These are phyloP conservation scores for Eulemur coronatus DNA, from an alignment of 2,797 vertebrate species.

Conservation along the genomic window DNA sequence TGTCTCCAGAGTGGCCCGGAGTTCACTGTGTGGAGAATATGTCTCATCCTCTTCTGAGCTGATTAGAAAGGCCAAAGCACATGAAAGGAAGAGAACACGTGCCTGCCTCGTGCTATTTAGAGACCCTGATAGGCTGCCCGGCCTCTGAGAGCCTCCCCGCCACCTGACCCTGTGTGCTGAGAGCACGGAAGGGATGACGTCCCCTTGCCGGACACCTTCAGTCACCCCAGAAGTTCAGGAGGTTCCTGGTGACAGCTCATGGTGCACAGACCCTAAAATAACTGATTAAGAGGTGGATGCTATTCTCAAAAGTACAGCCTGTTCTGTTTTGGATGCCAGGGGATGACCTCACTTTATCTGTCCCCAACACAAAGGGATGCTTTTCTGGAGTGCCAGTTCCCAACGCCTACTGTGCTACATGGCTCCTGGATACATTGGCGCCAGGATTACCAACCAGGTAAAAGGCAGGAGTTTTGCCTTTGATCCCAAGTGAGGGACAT, in stretches of 20 bases:
- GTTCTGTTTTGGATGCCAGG: slow-evolving; percentile 55
- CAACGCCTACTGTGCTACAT: neutral
- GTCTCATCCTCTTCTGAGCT: neutral
- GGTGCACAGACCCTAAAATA: slow-evolving; percentile 69
- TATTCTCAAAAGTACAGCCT: slow-evolving; percentile 73
- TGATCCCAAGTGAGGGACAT: neutral
- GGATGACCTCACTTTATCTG: slow-evolving; percentile 22
- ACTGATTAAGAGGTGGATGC: slow-evolving; percentile 55
- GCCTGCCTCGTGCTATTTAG: slow-evolving; percentile 22
- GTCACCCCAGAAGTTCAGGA: slow-evolving; percentile 41
- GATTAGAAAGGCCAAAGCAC: slow-evolving; percentile 6
- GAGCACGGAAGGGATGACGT: neutral
- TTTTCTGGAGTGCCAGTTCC: neutral
- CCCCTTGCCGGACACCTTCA: slow-evolving; percentile 12
- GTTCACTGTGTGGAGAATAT: neutral
- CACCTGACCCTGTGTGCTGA: neutral
- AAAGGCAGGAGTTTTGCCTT: neutral
- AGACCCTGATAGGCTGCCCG: neutral
- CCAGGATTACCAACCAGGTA: neutral
- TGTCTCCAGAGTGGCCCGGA: neutral
- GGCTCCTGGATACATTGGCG: neutral
- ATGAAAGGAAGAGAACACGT: neutral
- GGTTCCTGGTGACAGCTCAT: slow-evolving; percentile 60
- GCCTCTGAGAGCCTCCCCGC: neutral
- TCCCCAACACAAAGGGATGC: slow-evolving; percentile 11